A percentile compares a stretch with the other conserved stretches of the same genome.
Conservation (phyloP, 2,113 vertebrate genomes). For the Octodon degus region DNA sequence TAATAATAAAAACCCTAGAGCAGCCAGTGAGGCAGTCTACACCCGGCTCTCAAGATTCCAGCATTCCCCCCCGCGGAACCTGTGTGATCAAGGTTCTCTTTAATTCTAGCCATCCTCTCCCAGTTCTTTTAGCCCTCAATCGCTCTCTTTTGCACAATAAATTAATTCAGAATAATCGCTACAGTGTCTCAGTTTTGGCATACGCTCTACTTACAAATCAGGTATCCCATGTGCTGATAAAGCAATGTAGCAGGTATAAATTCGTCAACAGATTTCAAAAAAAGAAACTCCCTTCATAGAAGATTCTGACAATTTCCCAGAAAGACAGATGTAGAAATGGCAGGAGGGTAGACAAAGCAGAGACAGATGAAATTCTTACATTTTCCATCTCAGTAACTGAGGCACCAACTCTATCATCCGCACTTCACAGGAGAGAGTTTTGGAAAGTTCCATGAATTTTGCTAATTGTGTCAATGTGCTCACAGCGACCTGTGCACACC, state of each 20-base stretch:
- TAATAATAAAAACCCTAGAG: neutral
- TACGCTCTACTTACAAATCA: neutral
- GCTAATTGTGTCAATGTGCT: neutral
- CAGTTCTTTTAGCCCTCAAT: neutral
- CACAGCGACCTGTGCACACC: neutral
- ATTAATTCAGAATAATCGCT: neutral
- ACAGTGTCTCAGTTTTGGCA: neutral
- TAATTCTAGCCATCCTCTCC: neutral
- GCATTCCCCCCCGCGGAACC: neutral
- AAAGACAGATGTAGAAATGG: neutral
- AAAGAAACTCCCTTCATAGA: neutral
- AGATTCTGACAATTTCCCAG: neutral
- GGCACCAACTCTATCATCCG: neutral
- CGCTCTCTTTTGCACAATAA: neutral
- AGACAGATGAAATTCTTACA: neutral
- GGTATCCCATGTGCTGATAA: neutral
- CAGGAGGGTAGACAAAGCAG: neutral
- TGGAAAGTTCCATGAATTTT: constrained; percentile 2
- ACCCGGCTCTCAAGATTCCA: neutral
- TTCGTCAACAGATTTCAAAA: rapidly evolving
- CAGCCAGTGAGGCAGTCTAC: neutral
- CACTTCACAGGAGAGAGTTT: neutral
- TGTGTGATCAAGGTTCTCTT: too few relatives aligned
- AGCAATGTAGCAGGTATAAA: neutral
- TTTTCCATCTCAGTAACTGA: neutral